Conservation (phyloP, 1,140 invertebrate species). For the Drosophila melanogaster region Release_6_plus_ISO1_MT NT_033777.3:16115501-16116000, state of each 20-base stretch:
- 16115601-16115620: too few relatives aligned
- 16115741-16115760: slow-evolving; percentile 34
- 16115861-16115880: slow-evolving; percentile 26
- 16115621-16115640: neutral
- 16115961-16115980: slow-evolving; percentile 27
- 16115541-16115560: too few relatives aligned
- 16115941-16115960: slow-evolving; percentile 46
- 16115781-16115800: slow-evolving; percentile 6
- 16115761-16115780: slow-evolving; percentile 27
- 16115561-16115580: too few relatives aligned
- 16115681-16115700: slow-evolving; percentile 19
- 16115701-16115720: slow-evolving; percentile 25
- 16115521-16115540: too few relatives aligned
- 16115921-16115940: slow-evolving; percentile 66
- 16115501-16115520: neutral
- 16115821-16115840: slow-evolving; percentile 26
- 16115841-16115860: slow-evolving; percentile 50
- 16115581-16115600: too few relatives aligned
- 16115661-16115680: slow-evolving; percentile 26
- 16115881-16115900: slow-evolving; percentile 47
- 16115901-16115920: slow-evolving; percentile 60
- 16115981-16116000: slow-evolving; percentile 44
- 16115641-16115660: slow-evolving; percentile 1
- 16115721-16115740: slow-evolving; percentile 23
- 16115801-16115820: slow-evolving; percentile 32